Evolutionary conservation across 2,797 vertebrate genomes (phyloP).

Genomic region (Peromyscus nudipes): DNA sequence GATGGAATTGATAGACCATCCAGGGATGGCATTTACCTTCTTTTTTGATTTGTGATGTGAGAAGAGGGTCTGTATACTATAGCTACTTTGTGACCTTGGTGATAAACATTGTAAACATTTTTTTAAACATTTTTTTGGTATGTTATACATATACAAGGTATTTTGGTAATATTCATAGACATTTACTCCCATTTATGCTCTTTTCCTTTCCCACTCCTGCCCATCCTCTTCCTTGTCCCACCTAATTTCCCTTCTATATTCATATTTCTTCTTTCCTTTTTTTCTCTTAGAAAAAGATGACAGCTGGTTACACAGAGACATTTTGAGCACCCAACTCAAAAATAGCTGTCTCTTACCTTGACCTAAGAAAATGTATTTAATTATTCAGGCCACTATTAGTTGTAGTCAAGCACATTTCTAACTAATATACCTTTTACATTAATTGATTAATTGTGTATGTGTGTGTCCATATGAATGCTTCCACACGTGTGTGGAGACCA

Average conservation of each 20-base stretch:
- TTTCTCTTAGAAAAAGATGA: slow-evolving; percentile 1
- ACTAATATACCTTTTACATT: not conserved
- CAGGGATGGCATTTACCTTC: not conserved
- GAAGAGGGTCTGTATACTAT: not conserved
- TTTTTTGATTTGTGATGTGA: not conserved
- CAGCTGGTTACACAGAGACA: not conserved
- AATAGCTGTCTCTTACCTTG: not conserved
- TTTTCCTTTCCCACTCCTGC: too few species aligned
- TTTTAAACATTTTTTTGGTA: not conserved
- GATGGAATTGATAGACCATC: not conserved
- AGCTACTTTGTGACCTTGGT: not conserved
- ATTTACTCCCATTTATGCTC: not conserved
- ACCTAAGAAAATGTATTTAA: not conserved
- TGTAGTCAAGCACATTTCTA: slow-evolving; percentile 1
- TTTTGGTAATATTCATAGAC: not conserved
- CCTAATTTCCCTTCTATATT: not conserved
- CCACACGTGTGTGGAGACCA: not conserved
- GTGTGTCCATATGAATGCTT: not conserved
- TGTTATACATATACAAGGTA: not conserved
- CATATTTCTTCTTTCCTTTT: not conserved
- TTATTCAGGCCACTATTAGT: not conserved
- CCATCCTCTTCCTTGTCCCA: not conserved
- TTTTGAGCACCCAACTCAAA: not conserved
- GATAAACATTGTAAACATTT: not conserved
- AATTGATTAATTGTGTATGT: not conserved